Evolutionary conservation across 2,797 vertebrate species (phyloP).

Genomic region (Sphenopsis melanotis): DNA sequence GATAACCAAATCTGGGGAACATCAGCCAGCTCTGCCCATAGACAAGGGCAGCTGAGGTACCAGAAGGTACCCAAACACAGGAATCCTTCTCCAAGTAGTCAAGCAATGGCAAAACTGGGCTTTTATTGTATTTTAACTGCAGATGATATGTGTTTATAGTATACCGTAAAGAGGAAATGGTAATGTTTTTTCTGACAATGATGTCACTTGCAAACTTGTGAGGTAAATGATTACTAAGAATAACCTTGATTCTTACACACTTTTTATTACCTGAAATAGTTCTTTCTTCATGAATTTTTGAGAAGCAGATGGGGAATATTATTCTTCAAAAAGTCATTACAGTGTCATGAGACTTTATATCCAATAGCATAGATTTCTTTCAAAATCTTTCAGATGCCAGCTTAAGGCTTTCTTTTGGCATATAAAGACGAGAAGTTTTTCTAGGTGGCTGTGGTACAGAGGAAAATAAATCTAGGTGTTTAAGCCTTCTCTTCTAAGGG

Average conservation of each 20-base stretch:
- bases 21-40: neutral
- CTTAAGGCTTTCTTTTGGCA: neutral
- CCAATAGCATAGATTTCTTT: neutral
- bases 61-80: neutral
- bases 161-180: neutral
- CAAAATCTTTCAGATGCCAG: neutral
- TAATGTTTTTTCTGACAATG: neutral
- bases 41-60: neutral
- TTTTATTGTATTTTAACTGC: neutral
- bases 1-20: neutral
- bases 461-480: neutral
- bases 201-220: neutral
- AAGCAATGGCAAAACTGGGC: neutral
- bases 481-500: neutral
- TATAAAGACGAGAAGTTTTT: neutral
- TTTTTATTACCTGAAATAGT: neutral
- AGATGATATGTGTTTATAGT: neutral
- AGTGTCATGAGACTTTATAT: constrained; percentile 6
- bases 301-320: neutral
- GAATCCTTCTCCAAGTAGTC: neutral
- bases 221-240: neutral
- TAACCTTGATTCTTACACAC: neutral
- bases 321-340: constrained; percentile 20
- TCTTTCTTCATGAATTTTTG: constrained; percentile 30
- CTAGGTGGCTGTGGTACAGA: neutral